A percentile compares a stretch with the other conserved stretches of the same genome.
Evolutionary conservation across 2,888 invertebrate species (phyloP).

Genomic region (Temnothorax ravouxi): DNA sequence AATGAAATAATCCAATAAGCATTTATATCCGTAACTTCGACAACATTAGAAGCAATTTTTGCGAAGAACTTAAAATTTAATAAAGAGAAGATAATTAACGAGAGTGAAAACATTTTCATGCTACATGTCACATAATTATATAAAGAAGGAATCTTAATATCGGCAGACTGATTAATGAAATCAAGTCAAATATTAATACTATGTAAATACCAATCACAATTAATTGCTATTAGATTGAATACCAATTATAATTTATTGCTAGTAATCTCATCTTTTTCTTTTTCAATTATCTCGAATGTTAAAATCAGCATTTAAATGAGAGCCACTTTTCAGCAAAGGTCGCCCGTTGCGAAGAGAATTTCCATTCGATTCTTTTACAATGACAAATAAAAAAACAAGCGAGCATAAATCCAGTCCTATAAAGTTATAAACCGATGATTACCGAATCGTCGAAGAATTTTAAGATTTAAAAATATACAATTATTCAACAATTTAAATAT

Average conservation of each 20-base stretch:
- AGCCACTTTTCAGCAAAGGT: background rate
- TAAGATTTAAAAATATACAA: slow-evolving; percentile 5
- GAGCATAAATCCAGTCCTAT: background rate
- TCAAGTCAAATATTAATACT: background rate
- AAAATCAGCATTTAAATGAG: background rate
- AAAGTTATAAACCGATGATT: slow-evolving; percentile 15
- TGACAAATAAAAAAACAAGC: background rate
- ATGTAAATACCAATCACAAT: background rate
- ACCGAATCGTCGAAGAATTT: background rate
- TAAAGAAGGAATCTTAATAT: background rate
- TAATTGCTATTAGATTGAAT: background rate
- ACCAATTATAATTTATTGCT: background rate
- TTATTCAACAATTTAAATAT: slow-evolving; percentile 18
- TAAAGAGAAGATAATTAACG: background rate
- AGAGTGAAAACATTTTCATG: background rate
- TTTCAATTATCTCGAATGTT: background rate
- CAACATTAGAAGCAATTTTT: background rate
- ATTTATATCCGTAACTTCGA: background rate
- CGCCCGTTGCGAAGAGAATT: background rate
- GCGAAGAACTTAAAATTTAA: background rate
- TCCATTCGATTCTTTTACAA: background rate
- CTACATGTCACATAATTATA: background rate
- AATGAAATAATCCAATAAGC: background rate
- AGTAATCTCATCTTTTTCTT: background rate
- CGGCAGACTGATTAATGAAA: background rate